Percentiles rank a stretch among this genome's conserved stretches.
These are phyloP conservation scores for Dryocosmus kuriphilus DNA, from an alignment of 2,888 invertebrate genomes.

Conservation along the genomic window DNA sequence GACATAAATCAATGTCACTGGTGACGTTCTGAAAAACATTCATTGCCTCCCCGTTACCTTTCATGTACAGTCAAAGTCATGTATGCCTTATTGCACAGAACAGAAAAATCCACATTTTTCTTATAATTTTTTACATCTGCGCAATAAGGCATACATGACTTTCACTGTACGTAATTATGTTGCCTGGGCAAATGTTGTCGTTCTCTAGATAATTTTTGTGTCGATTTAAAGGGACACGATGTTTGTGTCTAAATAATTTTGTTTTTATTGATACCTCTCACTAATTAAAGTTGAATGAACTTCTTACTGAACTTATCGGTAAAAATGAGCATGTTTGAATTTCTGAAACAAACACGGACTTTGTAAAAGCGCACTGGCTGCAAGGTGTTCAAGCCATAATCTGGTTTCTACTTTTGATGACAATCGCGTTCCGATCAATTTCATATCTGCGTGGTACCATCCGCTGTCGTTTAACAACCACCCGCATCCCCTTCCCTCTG, in stretches of 20 bases:
- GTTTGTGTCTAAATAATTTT: background rate
- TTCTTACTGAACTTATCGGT: background rate
- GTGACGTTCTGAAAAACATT: too few species aligned
- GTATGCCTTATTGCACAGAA: too few species aligned
- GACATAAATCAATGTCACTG: too few species aligned
- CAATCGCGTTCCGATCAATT: conserved; percentile 21
- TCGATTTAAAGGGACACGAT: background rate
- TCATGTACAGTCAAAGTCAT: too few species aligned
- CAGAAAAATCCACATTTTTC: too few species aligned
- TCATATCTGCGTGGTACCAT: conserved; percentile 17
- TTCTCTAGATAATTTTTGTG: background rate
- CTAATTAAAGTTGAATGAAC: background rate
- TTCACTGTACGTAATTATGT: too few species aligned
- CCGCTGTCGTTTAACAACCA: conserved; percentile 35
- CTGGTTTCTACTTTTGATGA: conserved; percentile 34
- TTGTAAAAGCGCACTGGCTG: background rate
- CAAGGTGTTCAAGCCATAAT: conserved; percentile 22
- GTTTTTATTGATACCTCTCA: background rate
- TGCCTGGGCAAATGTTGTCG: too few species aligned
- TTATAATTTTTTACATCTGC: too few species aligned
- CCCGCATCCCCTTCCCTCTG: conserved; percentile 28
- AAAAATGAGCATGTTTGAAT: background rate
- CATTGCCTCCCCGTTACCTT: too few species aligned
- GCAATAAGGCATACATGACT: too few species aligned
- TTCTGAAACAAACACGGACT: background rate